phyloP scores from a whole-genome alignment of 2,888 invertebrate species.

The Apeira syringaria region DNA sequence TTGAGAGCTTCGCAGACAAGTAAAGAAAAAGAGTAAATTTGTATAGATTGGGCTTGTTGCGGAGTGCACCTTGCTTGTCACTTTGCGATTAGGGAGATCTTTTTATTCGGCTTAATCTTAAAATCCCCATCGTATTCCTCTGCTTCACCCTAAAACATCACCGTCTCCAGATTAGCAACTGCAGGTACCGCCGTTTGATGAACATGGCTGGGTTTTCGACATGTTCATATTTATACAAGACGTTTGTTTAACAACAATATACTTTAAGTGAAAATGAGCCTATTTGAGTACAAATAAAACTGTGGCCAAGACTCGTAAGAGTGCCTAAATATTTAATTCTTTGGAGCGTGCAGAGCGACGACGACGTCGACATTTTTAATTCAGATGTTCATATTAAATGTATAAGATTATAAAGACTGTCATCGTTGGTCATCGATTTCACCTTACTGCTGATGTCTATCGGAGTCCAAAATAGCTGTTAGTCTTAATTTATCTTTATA shows the following conservation, averaged over 20 bases:
- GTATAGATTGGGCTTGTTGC: too few species aligned
- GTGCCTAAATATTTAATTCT: conserved; percentile 42
- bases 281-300: conserved; percentile 12
- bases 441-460: too few species aligned
- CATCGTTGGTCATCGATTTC: conserved; percentile 30
- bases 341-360: conserved; percentile 33
- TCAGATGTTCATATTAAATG: conserved; percentile 45
- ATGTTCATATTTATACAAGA: conserved; percentile 24
- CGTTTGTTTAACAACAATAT: conserved; percentile 25
- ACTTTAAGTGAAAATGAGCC: conserved; percentile 9
- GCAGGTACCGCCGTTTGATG: conserved; percentile 27
- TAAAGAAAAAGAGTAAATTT: too few species aligned
- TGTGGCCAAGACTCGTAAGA: conserved; percentile 17
- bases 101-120: conserved; percentile 47
- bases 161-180: conserved; percentile 46
- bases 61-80: too few species aligned
- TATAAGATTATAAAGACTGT: conserved; percentile 33
- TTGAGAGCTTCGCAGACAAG: too few species aligned
- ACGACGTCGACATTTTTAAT: conserved; percentile 46
- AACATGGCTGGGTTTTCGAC: conserved; percentile 30
- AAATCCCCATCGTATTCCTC: conserved; percentile 41
- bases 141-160: conserved; percentile 44
- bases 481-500: too few species aligned
- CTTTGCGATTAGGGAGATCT: too few species aligned
- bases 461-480: too few species aligned